Evolutionary conservation across 2,113 vertebrate species (phyloP), one percentile per base, ranked within the genome.

Genomic region (Electrona antarctica): DNA sequence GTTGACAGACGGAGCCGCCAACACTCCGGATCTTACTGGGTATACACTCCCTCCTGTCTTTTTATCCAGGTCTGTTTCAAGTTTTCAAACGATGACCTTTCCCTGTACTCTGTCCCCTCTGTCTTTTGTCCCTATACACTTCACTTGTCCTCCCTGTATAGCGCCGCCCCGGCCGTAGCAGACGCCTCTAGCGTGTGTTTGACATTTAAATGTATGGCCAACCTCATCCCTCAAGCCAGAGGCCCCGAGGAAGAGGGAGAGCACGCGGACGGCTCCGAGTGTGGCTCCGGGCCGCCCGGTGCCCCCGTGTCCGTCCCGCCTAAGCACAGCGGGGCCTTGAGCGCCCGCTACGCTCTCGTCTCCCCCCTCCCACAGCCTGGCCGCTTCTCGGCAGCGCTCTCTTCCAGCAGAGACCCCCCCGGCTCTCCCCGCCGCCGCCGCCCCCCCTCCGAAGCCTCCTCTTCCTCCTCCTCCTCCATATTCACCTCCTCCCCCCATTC

Each of bases 191-290:
- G 77, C 85, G 88, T 90, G 89, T 92, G 91, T 90, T 85, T 92
- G 87, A 89, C 81, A 87, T 85, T 91, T 80, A 93, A 90, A 75
- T 92, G 91, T 89, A 85, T 91, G 88, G 88, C 80, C 85, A 88
- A 83, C 87, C 74, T 90, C 84, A 77, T 85, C 74, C 85, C 85
- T 71, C 89, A 83, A 59, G 71, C 82, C 80, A 83, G 87, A 72
- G 83, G 83, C 75, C 74, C 82, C 64, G 83, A 86, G 74, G 83
- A 64, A 63, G 83, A 78, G 78, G 85, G 83, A 77, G 86, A 90
- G 52, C 71, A 58, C 78, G 46, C 48, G 63, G 60, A 54, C 74
- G 67, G 76, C 82, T 60, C 74, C 79, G 77, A 69, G 77, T 79
- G 67, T 72, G 82, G 76, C 1, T 21, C 21, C 71, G 64, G 81